A percentile compares a stretch with the other conserved stretches of the same genome.
Evolutionary conservation across 2,113 vertebrate species (phyloP).

Genomic region (Colaptes auratus): DNA sequence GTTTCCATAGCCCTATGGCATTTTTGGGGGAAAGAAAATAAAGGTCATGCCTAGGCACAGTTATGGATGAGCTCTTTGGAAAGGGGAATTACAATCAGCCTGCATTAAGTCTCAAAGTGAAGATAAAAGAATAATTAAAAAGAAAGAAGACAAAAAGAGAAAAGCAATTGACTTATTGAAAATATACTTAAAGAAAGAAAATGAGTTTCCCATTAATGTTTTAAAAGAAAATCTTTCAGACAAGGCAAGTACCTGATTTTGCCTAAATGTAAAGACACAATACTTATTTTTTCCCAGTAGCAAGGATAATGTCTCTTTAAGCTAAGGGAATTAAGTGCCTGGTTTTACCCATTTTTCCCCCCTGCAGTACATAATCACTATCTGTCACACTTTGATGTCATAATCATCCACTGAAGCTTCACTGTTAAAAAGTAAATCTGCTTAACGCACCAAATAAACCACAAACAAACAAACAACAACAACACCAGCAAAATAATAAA

Average conservation of each 20-base stretch:
- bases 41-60: neutral
- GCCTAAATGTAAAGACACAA: constrained; percentile 32
- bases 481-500: neutral
- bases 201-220: neutral
- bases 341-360: constrained; percentile 70
- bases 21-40: neutral
- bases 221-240: constrained; percentile 28
- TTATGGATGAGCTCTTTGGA: neutral
- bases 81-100: neutral
- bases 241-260: constrained; percentile 1
- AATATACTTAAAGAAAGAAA: neutral
- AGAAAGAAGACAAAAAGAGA: neutral
- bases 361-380: constrained; percentile 76
- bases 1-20: neutral
- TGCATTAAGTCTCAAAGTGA: neutral
- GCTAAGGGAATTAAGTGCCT: constrained; percentile 73
- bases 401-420: constrained; percentile 76
- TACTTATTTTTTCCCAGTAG: constrained; percentile 62
- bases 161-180: neutral
- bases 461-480: neutral
- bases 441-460: constrained; percentile 54
- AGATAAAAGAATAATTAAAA: neutral
- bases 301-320: constrained; percentile 68
- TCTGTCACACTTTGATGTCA: constrained; percentile 84
- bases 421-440: constrained; percentile 76